These are phyloP conservation scores for Mus minutoides DNA, from an alignment of 2,797 vertebrate genomes.

Conservation along the genomic window DNA sequence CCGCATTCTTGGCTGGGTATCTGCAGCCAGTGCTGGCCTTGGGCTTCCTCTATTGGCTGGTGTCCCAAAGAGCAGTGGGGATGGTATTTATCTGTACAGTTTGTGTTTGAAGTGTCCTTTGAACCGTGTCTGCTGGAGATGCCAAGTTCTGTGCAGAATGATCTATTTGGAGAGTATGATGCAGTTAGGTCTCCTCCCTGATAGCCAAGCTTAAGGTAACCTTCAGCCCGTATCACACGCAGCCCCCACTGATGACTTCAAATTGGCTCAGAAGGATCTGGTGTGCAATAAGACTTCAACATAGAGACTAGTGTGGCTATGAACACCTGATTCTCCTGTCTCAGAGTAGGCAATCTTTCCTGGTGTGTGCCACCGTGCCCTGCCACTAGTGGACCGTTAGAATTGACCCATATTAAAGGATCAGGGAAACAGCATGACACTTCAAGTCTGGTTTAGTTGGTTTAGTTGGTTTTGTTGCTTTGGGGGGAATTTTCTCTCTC, in stretches of 20 bases:
- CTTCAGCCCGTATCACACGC: neutral
- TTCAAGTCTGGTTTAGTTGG: neutral
- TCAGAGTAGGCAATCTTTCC: neutral
- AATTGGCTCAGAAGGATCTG: neutral
- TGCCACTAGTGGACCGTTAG: neutral
- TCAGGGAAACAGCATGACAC: neutral
- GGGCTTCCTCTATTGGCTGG: neutral
- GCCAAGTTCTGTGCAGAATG: neutral
- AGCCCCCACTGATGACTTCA: neutral
- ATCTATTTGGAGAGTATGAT: neutral
- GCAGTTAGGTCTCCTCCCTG: neutral
- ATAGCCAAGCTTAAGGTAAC: neutral
- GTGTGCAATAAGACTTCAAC: neutral
- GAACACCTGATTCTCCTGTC: neutral
- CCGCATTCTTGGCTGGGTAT: fast-evolving
- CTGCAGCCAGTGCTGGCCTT: neutral
- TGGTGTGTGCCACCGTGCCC: neutral
- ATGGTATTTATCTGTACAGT: neutral
- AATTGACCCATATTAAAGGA: neutral
- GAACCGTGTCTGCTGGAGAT: neutral
- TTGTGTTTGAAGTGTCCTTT: conserved; percentile 14
- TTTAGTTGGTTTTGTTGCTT: neutral
- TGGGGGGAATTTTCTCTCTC: neutral
- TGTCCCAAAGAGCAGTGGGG: fast-evolving
- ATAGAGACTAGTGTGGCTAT: neutral